Conservation (phyloP, 2,113 vertebrate species). For the Pelusios castaneus region DNA sequence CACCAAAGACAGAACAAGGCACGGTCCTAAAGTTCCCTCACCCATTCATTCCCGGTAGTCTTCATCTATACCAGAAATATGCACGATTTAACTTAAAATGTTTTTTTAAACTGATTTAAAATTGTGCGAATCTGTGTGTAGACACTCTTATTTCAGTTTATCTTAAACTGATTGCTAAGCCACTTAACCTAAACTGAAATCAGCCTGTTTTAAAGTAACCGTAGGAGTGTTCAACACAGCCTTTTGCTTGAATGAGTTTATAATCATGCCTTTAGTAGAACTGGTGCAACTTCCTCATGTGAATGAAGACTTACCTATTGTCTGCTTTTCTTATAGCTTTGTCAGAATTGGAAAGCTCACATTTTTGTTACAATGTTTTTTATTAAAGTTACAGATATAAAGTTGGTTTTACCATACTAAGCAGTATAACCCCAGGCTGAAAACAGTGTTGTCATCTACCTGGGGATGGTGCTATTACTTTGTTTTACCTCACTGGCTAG, state of each 20-base stretch:
- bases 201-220: background rate
- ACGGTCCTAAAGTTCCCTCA: background rate
- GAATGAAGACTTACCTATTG: background rate
- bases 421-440: background rate
- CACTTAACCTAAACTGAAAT: background rate
- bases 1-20: background rate
- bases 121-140: background rate
- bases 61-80: background rate
- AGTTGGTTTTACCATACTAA: background rate
- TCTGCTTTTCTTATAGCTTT: background rate
- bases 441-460: background rate
- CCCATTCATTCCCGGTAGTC: background rate
- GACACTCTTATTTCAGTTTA: background rate
- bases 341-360: background rate
- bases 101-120: background rate
- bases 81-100: background rate
- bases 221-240: background rate
- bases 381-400: background rate
- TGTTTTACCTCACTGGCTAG: background rate
- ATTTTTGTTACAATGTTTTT: background rate
- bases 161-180: background rate
- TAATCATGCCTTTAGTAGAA: background rate
- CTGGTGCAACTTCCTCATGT: background rate
- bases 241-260: background rate
- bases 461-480: background rate